Base-by-base conservation (phyloP, 2,888 invertebrate genomes). In the Dasypolia templi region DNA sequence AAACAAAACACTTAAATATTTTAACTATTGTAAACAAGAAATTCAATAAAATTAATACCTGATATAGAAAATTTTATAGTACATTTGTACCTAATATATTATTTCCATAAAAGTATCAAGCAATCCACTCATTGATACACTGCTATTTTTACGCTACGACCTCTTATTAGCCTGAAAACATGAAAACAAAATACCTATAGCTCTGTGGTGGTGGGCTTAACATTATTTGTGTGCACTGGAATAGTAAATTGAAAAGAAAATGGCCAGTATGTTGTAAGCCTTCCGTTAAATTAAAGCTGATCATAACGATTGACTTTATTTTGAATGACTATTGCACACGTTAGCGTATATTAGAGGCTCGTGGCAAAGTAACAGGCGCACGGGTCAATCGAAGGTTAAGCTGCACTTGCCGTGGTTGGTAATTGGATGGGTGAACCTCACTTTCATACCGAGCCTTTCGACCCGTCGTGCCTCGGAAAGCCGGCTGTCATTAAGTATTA, bases 191-290 rank as follows among this genome's bases (percentile, higher is more conserved):
- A 84, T 83, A 84, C 78, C 76, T 69, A 49, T 77, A 73, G 63
- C 64, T 63, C 56, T 69, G 63, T 58, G n/a, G 65, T 19, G 59
- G 68, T 73, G 66, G 63, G 56, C 55, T 75, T 67, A 64, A 56
- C 67, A 79, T 82, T 82, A 77, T 75, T 77, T 77, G 74, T 77
- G 76, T 78, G 76, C 64, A 74, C 69, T 81, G 69, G 68, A 61
- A 76, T 70, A 72, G 74, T 72, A 75, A 84, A 74, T 81, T 81
- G 81, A 81, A 83, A 75, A 78, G 22, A 81, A 71, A 83, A 69
- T 53, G 14, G 44, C 55, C 19, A 44, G 35, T 46, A 32, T 51
- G 12, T 65, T 72, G 35, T 39, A 2, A 39, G 32, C 11, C 9
- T 55, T 68, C 26, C 12, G 12, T 64, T 39, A 22, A 68, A 75